These are phyloP conservation scores for Cephonodes hylas DNA, from an alignment of 2,888 invertebrate species.

Conservation along the genomic window DNA sequence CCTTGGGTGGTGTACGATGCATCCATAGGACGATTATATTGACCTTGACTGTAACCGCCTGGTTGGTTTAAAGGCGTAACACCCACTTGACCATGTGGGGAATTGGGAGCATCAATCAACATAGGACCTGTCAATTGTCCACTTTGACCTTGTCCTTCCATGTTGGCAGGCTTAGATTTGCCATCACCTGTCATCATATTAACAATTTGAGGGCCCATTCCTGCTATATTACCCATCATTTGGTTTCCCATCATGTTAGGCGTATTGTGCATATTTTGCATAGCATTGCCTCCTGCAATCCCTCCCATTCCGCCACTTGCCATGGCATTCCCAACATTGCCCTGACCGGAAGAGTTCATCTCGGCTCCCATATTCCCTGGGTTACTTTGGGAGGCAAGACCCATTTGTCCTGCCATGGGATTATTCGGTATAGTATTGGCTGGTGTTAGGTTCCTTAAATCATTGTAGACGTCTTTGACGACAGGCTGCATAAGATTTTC, in stretches of 20 bases:
- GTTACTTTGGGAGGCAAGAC: slow-evolving; percentile 27
- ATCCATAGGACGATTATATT: slow-evolving; percentile 23
- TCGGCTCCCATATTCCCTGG: slow-evolving; percentile 1
- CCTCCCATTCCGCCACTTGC: not conserved
- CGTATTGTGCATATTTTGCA: not conserved
- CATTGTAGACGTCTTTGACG: slow-evolving; percentile 66
- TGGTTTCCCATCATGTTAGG: not conserved
- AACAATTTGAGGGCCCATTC: slow-evolving; percentile 61
- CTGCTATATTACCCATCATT: slow-evolving; percentile 30
- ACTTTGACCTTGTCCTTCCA: not conserved
- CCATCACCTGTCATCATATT: slow-evolving; percentile 54
- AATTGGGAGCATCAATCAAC: slow-evolving; percentile 39
- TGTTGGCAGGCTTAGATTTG: slow-evolving; percentile 21
- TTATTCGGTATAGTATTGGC: slow-evolving; percentile 60
- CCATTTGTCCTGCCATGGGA: slow-evolving; percentile 53
- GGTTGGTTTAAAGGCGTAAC: slow-evolving; percentile 25
- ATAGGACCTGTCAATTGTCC: slow-evolving; percentile 20
- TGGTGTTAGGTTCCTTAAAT: slow-evolving; percentile 59
- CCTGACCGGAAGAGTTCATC: not conserved
- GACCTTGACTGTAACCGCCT: slow-evolving; percentile 21
- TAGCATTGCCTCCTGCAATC: not conserved
- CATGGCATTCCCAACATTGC: slow-evolving; percentile 18
- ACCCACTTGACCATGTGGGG: slow-evolving; percentile 37
- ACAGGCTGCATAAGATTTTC: slow-evolving; percentile 67
- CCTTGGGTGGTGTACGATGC: slow-evolving; percentile 23